These are phyloP conservation scores for Natator depressus DNA, from an alignment of 2,113 vertebrate genomes.

Conservation along the genomic window DNA sequence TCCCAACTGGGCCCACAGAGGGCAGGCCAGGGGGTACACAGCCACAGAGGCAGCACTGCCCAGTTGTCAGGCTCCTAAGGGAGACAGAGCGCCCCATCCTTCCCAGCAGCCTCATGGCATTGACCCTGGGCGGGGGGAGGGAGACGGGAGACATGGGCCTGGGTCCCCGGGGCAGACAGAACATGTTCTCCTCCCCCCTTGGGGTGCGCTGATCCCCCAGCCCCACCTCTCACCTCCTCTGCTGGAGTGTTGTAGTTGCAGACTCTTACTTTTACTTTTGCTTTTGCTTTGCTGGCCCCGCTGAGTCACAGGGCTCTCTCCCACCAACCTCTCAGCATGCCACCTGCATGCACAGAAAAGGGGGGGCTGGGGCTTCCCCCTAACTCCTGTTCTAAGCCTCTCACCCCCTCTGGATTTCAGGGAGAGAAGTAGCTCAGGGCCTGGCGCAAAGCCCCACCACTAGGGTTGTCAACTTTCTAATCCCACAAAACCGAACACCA, in stretches of 20 bases:
- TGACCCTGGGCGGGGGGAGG: background rate
- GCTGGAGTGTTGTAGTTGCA: background rate
- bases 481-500: too few relatives aligned
- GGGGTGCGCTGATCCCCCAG: too few relatives aligned
- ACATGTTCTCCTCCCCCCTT: background rate
- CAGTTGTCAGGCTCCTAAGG: background rate
- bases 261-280: background rate
- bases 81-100: background rate
- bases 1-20: background rate
- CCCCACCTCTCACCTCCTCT: background rate
- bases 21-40: background rate
- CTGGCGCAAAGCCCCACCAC: background rate
- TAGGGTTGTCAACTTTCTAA: too few relatives aligned
- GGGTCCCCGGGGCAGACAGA: background rate
- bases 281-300: background rate
- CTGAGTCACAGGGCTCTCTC: background rate
- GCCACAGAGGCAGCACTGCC: background rate
- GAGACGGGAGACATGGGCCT: background rate
- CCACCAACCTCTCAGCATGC: background rate
- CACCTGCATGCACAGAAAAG: background rate
- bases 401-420: background rate
- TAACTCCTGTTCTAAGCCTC: too few relatives aligned
- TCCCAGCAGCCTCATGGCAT: background rate
- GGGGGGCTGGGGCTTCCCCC: background rate
- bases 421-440: background rate